Evolutionary conservation across 2,888 invertebrate genomes (phyloP), one percentile per base, ranked within the genome.

Genomic region (Chamaedrilus cognettii): DNA sequence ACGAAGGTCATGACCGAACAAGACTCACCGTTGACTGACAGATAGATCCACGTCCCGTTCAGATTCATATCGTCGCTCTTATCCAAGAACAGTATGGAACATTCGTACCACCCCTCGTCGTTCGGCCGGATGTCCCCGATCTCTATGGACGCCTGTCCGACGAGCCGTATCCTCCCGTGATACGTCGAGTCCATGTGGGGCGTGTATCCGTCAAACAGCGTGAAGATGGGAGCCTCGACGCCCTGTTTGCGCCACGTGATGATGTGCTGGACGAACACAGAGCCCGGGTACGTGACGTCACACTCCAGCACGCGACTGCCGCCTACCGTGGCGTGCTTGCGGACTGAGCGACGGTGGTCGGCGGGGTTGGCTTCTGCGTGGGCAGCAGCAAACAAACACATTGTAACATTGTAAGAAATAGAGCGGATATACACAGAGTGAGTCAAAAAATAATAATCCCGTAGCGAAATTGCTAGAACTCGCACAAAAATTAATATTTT

Each of bases 191-290:
- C 96, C 85, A 93, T 93, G 88, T 96, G 96, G 76, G 96, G 93
- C 78, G 94, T 94, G 87, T 96, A 96, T 85, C 94, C 93, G 87
- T 95, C 94, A 89, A 95, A 96, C 93, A 95, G 95, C 87, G 96
- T 94, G 88, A 95, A 96, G 86, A 96, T 94, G 79, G 96, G 95
- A 86, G 94, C 91, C 87, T 94, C 94, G 88, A 94, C 90, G 84
- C 94, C 94, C 92, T 95, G 94, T 91, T 96, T 96, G 90, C 94
- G 93, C 96, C 96, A 97, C 89, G 95, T 94, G 86, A 96, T 91
- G 88, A 96, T 94, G 88, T 95, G 95, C 87, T 95, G 94, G 88
- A 94, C 93, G 26, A 42, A 49, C 84, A 94, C 92, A 87, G 93
- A 91, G 87, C 94, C 92, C 85, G 94, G 93, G 87, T 95, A 96